Conservation (phyloP, 1,140 invertebrate genomes). For the Bicyclus anynana region DNA sequence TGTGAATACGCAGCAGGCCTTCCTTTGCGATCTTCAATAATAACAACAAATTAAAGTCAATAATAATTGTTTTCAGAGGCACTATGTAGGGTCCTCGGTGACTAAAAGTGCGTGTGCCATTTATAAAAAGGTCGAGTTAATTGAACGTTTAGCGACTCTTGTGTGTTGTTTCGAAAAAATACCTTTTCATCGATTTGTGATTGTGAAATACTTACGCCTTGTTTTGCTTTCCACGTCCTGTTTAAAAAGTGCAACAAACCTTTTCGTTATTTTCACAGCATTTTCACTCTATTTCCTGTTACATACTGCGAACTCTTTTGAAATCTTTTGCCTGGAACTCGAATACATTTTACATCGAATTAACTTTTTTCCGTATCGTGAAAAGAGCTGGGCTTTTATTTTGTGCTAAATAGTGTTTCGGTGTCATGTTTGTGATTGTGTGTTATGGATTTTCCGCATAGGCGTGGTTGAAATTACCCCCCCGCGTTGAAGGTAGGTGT, state of each 20-base stretch:
- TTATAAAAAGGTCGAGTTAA: conserved; percentile 4
- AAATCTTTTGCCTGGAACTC: neutral
- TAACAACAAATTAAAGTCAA: conserved; percentile 39
- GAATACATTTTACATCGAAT: neutral
- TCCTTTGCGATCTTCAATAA: conserved; percentile 18
- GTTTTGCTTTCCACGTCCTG: conserved; percentile 29
- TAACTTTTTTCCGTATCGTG: neutral
- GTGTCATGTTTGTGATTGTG: conserved; percentile 8
- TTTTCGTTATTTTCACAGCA: conserved; percentile 17
- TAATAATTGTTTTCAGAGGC: conserved; percentile 28
- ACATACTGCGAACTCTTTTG: neutral
- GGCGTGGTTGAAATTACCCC: conserved; percentile 30
- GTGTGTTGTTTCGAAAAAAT: neutral
- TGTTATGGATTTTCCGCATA: conserved; percentile 36
- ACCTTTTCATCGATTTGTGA: neutral
- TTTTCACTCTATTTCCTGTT: neutral
- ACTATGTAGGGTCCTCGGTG: conserved; percentile 14
- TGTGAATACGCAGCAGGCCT: conserved; percentile 29
- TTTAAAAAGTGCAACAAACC: conserved; percentile 20
- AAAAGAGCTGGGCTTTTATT: neutral
- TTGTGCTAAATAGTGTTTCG: conserved; percentile 9
- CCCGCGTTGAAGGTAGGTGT: conserved; percentile 45
- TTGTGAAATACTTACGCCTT: conserved; percentile 12
- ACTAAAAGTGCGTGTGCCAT: conserved; percentile 19
- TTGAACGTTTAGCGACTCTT: neutral